Base-by-base conservation (phyloP, 2,113 vertebrate genomes). In the Etia nguti region DNA sequence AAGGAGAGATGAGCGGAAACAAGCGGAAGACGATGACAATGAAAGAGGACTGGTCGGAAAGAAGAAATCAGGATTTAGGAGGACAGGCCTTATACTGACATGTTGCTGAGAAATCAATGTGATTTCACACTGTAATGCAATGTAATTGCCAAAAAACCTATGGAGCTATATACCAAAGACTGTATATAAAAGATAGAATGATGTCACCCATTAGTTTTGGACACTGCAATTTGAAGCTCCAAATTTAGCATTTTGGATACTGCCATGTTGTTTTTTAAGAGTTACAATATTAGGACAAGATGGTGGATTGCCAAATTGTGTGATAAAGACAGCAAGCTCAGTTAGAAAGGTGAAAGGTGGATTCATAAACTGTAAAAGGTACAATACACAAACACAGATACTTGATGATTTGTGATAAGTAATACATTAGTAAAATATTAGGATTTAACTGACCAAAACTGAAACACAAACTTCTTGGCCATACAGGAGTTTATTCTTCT, bases 1-100 rank as follows among this genome's bases (percentile, higher is more conserved):
- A 55, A 91, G 77, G 34, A 83, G 9, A 87, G 68, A 85, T 10
- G 54, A 86, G 81, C 16, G 26, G 90, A 90, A 85, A 46, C 31
- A 46, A 50, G 75, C 3, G 1, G 60, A 73, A 52, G 48, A 75
- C 29, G 16, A 13, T 57, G 16, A 80, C 46, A 65, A 80, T 3
- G 16, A 48, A 54, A 43, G 59, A 56, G 4, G 57, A 85, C n/a
- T 4, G 29, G 46, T 56, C 0, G 4, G 38, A 50, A 80, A 80
- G 26, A 68, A 16, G 83, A 84, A 70, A 59, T 79, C 10, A 65
- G 43, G 52, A 83, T 70, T 70, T 46, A 57, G 43, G 82, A 12
- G 18, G 29, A 54, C 24, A 7, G 52, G 10, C 8, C 18, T 82
- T 54, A 29, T 0, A 82, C 48, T 86, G 59, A 79, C 59, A 48